Percentiles rank a stretch among this genome's conserved stretches.
Conservation (phyloP, 2,113 vertebrate species). For the Ciconia maguari region DNA sequence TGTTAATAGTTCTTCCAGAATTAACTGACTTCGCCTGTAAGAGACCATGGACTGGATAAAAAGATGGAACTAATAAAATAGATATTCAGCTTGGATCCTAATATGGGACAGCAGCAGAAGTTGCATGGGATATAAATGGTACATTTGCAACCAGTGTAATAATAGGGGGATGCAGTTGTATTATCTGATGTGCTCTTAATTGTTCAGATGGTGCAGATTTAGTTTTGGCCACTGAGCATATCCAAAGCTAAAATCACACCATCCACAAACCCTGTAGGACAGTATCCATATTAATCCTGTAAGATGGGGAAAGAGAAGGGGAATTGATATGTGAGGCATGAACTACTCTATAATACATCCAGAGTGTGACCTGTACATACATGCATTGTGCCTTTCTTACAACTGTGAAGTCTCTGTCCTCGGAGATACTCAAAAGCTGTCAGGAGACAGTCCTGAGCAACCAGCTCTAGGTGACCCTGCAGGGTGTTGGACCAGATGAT, state of each 20-base stretch:
- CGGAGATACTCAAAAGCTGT: background rate
- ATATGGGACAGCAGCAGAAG: background rate
- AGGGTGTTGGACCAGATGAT: background rate
- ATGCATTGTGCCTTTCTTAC: background rate
- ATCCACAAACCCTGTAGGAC: background rate
- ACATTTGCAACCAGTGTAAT: background rate
- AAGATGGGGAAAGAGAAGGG: background rate
- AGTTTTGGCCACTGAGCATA: background rate
- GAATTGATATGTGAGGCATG: background rate
- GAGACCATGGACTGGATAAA: background rate
- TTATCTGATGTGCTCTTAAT: background rate
- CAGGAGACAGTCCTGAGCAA: background rate
- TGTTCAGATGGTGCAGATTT: background rate
- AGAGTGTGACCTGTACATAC: accelerated
- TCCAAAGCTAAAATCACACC: background rate
- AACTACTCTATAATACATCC: background rate
- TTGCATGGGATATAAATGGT: background rate
- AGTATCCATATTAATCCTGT: background rate
- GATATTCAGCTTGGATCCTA: background rate
- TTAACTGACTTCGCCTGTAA: background rate
- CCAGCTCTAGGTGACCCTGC: background rate
- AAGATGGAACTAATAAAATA: background rate
- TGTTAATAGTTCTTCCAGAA: background rate
- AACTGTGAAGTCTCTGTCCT: background rate
- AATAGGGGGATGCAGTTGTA: background rate